phyloP scores from a whole-genome alignment of 1,140 invertebrate genomes.

The Nymphalis io region DNA sequence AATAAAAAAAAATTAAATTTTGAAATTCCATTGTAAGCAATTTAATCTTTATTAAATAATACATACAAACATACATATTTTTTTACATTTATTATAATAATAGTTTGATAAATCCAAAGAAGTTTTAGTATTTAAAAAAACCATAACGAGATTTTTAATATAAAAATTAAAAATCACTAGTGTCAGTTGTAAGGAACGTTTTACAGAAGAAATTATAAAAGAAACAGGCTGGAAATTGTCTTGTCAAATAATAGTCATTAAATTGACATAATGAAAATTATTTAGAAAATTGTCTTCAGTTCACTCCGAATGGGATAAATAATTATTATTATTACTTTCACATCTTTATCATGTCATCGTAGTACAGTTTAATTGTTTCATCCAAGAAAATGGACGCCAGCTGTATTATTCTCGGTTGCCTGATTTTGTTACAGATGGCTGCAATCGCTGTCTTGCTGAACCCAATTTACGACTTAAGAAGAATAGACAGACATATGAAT shows the following conservation, averaged over 20 bases:
- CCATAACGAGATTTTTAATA: no score
- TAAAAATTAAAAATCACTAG: neutral
- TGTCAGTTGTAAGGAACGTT: constrained; percentile 4
- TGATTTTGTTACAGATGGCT: constrained; percentile 63
- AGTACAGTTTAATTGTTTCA: constrained; percentile 1
- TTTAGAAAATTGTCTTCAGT: neutral
- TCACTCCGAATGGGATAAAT: constrained; percentile 9
- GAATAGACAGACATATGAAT: constrained; percentile 47
- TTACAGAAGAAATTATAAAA: constrained; percentile 41
- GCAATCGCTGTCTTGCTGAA: constrained; percentile 59
- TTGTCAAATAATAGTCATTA: constrained; percentile 41
- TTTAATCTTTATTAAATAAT: no score
- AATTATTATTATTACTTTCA: constrained; percentile 15
- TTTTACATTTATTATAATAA: no score
- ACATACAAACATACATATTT: no score
- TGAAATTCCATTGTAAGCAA: no score
- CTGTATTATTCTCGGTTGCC: constrained; percentile 49
- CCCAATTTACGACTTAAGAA: constrained; percentile 58
- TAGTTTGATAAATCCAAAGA: no score
- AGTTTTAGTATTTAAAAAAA: no score
- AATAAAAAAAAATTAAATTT: no score
- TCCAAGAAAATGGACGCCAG: constrained; percentile 55
- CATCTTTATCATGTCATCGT: constrained; percentile 14
- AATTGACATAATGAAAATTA: constrained; percentile 28
- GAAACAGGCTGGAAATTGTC: constrained; percentile 43